Evolutionary conservation across 2,888 invertebrate species (phyloP), one percentile per base, ranked within the genome.

Genomic region (Oscheius myriophilus): DNA sequence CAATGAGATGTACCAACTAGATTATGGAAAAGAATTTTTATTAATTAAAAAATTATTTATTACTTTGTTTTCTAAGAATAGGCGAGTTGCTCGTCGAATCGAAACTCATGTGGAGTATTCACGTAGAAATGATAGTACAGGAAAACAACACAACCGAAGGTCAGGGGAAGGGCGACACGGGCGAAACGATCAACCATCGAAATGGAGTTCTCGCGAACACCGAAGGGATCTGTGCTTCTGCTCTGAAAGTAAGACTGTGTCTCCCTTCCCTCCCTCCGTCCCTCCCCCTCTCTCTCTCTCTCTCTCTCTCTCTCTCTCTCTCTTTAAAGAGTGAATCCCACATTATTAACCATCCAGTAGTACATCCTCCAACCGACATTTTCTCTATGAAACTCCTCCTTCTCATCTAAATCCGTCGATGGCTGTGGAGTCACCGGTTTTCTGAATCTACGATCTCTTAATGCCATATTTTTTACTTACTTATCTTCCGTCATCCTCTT

Each of bases 91-190:
- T 73, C 70, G 41, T 78, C 73, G 51, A 80, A 78, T 25, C 75
- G 49, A 57, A 80, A 80, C 4, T 71, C 58, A 18, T 72, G 75
- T 2, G 75, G 67, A 14, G 71, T 66, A 25, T 75, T 77, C 26
- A 80, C 78, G 71, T 81, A 81, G 58, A 81, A 76, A 25, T 79
- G 91, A 92, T 93, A 93, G 86, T 93, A 93, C 87, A 92, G 91
- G 67, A 92, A 87, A 87, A 93, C 93, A 78, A 93, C 92, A 14
- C 91, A 89, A 3, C 92, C 86, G 87, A 93, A 93, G 53, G 91
- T 89, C 63, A 92, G 82, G 0, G 93, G 93, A 86, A 93, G 93
- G 39, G 92, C 90, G 49, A 93, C 89, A 51, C 93, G 88, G 18
- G 78, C 67, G 45, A 75, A 70, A 51, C 61, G 67, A 55, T 76